Evolutionary conservation across 2,113 vertebrate genomes (phyloP).

Genomic region (Crotalus viridis): DNA sequence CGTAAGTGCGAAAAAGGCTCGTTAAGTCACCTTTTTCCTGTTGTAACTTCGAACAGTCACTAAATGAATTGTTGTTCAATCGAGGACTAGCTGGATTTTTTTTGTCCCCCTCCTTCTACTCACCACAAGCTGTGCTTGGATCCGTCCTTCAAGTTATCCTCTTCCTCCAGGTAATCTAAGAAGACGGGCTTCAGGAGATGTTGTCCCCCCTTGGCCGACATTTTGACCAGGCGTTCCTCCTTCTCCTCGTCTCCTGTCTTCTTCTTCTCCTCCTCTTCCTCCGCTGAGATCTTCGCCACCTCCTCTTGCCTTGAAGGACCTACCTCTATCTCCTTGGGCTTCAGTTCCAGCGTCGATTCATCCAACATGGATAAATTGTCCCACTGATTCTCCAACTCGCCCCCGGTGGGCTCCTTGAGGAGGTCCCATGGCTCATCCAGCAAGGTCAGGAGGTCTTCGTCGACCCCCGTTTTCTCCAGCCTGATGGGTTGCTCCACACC

Average conservation of each 20-base stretch:
- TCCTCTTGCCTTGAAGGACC: not conserved
- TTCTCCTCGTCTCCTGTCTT: fast-evolving
- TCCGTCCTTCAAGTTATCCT: not conserved
- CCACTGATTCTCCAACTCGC: not conserved
- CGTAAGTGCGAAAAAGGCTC: not conserved
- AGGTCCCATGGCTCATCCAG: not conserved
- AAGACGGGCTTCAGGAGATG: not conserved
- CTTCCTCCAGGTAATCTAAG: not conserved
- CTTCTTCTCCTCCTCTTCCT: not conserved
- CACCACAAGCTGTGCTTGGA: not conserved
- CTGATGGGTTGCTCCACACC: not conserved
- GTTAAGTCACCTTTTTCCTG: not conserved
- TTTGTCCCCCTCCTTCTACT: not conserved
- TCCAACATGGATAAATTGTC: not conserved
- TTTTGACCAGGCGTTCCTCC: not conserved
- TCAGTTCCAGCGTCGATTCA: not conserved
- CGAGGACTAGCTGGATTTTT: not conserved
- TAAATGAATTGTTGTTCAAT: not conserved
- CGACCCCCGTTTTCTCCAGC: too few species aligned
- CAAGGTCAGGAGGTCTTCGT: not conserved
- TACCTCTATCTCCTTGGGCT: fast-evolving
- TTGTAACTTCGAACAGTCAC: not conserved
- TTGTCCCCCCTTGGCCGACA: not conserved
- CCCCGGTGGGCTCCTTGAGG: not conserved
- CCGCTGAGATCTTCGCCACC: fast-evolving